Base-by-base conservation (phyloP, 1,140 invertebrate species). In the Drosophila neocordata region DNA sequence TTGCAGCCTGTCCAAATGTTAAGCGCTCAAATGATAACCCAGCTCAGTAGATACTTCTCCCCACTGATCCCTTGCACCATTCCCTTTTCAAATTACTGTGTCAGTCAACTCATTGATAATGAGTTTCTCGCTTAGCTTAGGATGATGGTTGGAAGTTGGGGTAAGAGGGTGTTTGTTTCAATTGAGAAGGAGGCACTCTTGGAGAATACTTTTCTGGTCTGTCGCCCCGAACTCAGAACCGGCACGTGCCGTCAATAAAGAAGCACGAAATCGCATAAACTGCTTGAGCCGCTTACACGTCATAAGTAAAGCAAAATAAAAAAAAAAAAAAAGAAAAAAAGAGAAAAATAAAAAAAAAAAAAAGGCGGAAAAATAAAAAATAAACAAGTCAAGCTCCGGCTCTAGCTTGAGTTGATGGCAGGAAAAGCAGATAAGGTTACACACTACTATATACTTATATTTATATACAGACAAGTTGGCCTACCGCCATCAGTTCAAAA, bases 191-290 rank as follows among this genome's bases (percentile, higher is more conserved):
- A 51, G 41, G 41, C 27, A 35, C 9, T 35, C 31, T 18, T 44
- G 22, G 15, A 53, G 53, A 73, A 73, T 70, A 73, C 71, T 61
- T 65, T 65, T 20, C 4, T 48, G 34, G 20, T 8, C 13, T 3
- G 22, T 6, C 27, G 18, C 18, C 37, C 67, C 13, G n/a, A 13
- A 56, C 53, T 15, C 53, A 5, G 15, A 13, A 55, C 73, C 51
- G 73, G 73, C 73, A 76, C 73, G 73, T 76, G 73, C 73, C 73
- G 73, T 55, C 73, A 76, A 76, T 76, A 76, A 76, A 75, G 72
- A 58, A 68, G 57, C 53, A 34, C 57, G 41, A 76, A 76, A 76
- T 76, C 73, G 73, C 73, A 76, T 69, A 76, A 76, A 76, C 73
- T 69, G 73, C 69, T 76, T 63, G 73, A 76, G 73, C 73, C 73